Evolutionary conservation across 2,888 invertebrate species (phyloP), one percentile per base, ranked within the genome.

Genomic region (Azorinus chamasolen): DNA sequence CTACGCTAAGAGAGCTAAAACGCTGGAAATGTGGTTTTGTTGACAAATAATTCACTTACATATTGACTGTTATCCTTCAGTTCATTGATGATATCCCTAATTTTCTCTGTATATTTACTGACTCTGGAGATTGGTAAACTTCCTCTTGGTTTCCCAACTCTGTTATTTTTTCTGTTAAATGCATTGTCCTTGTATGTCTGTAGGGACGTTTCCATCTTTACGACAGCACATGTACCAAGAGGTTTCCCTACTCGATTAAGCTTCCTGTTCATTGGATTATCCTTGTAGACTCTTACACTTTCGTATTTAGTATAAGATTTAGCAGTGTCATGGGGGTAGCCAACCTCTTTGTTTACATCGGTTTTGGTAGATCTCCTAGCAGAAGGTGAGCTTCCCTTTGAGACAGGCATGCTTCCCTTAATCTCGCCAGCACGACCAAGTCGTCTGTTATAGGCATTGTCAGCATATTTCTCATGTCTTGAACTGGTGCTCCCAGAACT

Each of bases 71-170:
- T n/a, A n/a, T n/a, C n/a, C n/a, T n/a, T n/a, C n/a, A n/a, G n/a
- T n/a, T n/a, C n/a, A n/a, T n/a, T n/a, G n/a, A n/a, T n/a, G n/a
- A n/a, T n/a, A n/a, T n/a, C n/a, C n/a, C n/a, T n/a, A 18, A 24
- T 27, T 3, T 1, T 27, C 22, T 37, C 22, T 4, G 55, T 45
- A 24, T 41, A 41, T 20, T 22, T 25, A 46, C 46, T 58, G 12
- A 43, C 43, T n/a, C 41, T 41, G 16, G 59, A 65, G 4, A 39
- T 37, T 12, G 70, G 63, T 48, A 46, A 50, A 1, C 64, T 59
- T 16, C 79, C 79, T 18, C 51, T 39, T 39, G 71, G 63, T 24
- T 65, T 41, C 14, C 71, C 74, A 22, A 71, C 79, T 37, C 79
- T 41, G 1, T 58, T 64, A 1, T 66, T 58, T 5, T 46, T 37